Evolutionary conservation across 2,797 vertebrate species (phyloP), one percentile per base, ranked within the genome.

Genomic region (Mallotus villosus): DNA sequence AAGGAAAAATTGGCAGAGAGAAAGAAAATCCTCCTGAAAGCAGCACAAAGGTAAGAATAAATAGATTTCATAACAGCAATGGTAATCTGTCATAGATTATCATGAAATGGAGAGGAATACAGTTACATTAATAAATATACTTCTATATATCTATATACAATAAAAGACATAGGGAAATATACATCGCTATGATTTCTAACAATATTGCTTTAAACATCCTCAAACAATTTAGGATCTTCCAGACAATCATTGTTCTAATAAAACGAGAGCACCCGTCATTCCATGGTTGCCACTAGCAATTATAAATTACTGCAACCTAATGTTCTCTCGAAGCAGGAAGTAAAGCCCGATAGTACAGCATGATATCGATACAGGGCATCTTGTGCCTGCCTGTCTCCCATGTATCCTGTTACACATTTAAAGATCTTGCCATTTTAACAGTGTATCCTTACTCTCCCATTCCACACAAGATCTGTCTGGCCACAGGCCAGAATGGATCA

Each of bases 1-100:
- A 5, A 89, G 84, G 84, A 89, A 75, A 94, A 88, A 75, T 85
- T 95, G 82, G 92, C 92, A 0, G 93, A 95, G 49, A 91, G 91
- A 72, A 95, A 92, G 73, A 93, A 84, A 46, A 76, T 91, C 0
- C 89, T 96, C n/a, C 86, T 96, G 65, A 95, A 93, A 85, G 92
- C 89, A 0, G 94, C 94, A 55, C 93, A 93, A 83, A 95, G 94
- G 95, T 95, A 82, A 72, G 46, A 16, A 63, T 63, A 59, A 19
- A 60, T 67, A 66, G 22, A 41, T 71, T 59, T 16, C 8, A 41
- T 12, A 41, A 41, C 9, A 41, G 37, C 37, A 11, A 41, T 2
- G 14, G 37, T 41, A 41, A 41, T 59, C 25, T 21, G 21, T 2
- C 65, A 34, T 29, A 70, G 17, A 51, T 12, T 21, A 24, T 21